A percentile compares a stretch with the other conserved stretches of the same genome.
phyloP scores from a whole-genome alignment of 2,888 invertebrate species.

The Drosophila kanekoi region DNA sequence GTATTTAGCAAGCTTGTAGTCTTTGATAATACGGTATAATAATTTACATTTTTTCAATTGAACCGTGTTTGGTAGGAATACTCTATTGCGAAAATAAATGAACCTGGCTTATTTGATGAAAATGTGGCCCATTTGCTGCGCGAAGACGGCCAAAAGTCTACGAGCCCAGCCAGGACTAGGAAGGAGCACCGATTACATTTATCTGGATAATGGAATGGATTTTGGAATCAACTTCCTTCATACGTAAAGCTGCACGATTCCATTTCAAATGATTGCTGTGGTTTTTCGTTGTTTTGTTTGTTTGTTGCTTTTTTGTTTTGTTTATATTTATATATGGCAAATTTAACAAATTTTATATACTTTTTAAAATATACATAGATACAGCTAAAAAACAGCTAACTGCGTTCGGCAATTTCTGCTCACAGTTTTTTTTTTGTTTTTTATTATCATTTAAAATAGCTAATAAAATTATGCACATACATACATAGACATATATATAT shows the following conservation, averaged over 20 bases:
- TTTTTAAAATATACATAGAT: constrained; percentile 73
- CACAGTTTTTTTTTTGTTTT: constrained; percentile 41
- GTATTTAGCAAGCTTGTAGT: constrained; percentile 6
- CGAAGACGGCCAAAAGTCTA: too few species aligned
- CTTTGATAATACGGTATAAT: background rate
- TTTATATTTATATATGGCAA: constrained; percentile 80
- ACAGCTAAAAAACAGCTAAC: constrained; percentile 63
- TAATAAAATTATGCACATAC: constrained; percentile 53
- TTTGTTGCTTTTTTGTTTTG: constrained; percentile 32
- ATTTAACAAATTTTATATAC: constrained; percentile 74
- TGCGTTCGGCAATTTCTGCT: constrained; percentile 38
- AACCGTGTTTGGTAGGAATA: too few species aligned
- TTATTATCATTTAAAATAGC: constrained; percentile 48
- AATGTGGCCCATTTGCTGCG: too few species aligned
- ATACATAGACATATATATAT: constrained; percentile 33
- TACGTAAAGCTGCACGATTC: too few species aligned
- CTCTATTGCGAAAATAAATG: too few species aligned
- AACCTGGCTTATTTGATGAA: too few species aligned
- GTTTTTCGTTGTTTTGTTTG: background rate
- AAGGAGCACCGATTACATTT: too few species aligned
- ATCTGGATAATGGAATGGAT: too few species aligned
- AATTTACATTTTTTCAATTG: too few species aligned
- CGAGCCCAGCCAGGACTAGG: too few species aligned
- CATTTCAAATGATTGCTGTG: too few species aligned
- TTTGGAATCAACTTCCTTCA: too few species aligned